Evolutionary conservation across 1,140 invertebrate species (phyloP), one percentile per base, ranked within the genome.

Genomic region (Neomicropteryx cornuta): DNA sequence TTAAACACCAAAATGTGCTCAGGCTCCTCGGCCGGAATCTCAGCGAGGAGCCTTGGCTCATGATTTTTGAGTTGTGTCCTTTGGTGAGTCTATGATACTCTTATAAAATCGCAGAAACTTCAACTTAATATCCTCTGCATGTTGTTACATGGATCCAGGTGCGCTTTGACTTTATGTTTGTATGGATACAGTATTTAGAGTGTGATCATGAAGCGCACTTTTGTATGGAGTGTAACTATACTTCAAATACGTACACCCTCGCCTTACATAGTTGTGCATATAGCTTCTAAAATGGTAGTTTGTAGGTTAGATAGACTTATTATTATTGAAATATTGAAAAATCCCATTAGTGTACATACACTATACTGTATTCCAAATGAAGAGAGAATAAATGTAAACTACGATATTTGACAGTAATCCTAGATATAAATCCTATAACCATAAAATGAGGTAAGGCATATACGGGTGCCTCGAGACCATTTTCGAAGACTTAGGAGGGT

Each of bases 51-150:
- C 76, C 76, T 0, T 77, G 76, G 57, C 58, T 80, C 17, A 48
- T 79, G 4, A 58, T 79, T 18, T 65, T 81, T 43, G 78, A 82
- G 52, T 58, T 70, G 38, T 76, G 73, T 53, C 55, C 70, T 23
- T 55, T 57, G 49, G 72, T 75, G 43, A 56, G 53, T 50, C 21
- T 17, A 23, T 20, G n/a, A 18, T 17, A 2, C 5, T 13, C 16
- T 3, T 8, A 10, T 5, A 14, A 14, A 6, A 32, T 8, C 16
- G 14, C 8, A 32, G 6, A 32, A 6, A 32, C 5, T 8, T 32
- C 10, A 3, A 5, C 18, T 13, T 31, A 5, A 31, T 5, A 16
- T 31, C 14, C 14, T 31, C 5, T 17, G 18, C 29, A 16, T 31
- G 29, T 16, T 17, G 13, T 10, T 16, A 10, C 18, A 17, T 31